phyloP scores from a whole-genome alignment of 2,888 invertebrate species.

The Thera britannica region DNA sequence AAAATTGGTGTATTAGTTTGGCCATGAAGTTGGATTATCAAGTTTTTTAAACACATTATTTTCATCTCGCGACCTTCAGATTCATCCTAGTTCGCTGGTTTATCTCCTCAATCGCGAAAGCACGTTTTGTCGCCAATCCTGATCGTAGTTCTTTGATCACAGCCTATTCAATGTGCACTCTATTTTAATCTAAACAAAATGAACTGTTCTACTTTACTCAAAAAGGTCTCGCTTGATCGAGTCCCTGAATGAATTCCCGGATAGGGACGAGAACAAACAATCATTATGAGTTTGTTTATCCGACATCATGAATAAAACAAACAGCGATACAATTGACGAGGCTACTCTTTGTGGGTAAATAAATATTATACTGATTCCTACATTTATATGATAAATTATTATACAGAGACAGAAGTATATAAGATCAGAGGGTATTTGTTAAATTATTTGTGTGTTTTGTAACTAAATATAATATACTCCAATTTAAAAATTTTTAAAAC shows the following conservation, averaged over 20 bases:
- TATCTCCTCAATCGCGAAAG: background rate
- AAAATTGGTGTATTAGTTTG: too few species aligned
- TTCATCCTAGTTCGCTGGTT: background rate
- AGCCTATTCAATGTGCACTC: constrained; percentile 9
- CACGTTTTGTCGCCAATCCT: background rate
- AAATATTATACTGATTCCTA: background rate
- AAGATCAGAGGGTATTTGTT: too few species aligned
- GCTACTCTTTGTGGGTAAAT: constrained; percentile 1
- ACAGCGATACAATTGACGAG: constrained; percentile 14
- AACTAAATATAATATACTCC: too few species aligned
- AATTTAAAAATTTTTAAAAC: too few species aligned
- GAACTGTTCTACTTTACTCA: constrained; percentile 19
- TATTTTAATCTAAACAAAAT: constrained; percentile 17
- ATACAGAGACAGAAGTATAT: background rate
- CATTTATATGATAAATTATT: background rate
- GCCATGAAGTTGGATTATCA: too few species aligned
- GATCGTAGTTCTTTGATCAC: constrained; percentile 1
- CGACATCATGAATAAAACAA: constrained; percentile 21
- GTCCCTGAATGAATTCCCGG: constrained; percentile 18
- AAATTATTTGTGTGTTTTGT: too few species aligned
- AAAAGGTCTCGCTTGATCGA: constrained; percentile 21
- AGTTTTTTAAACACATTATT: too few species aligned
- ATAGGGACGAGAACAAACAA: constrained; percentile 20
- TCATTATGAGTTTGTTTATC: constrained; percentile 22
- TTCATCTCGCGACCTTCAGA: too few species aligned